Evolutionary conservation across 2,888 invertebrate genomes (phyloP).

Genomic region (Amphipyra tragopoginis): DNA sequence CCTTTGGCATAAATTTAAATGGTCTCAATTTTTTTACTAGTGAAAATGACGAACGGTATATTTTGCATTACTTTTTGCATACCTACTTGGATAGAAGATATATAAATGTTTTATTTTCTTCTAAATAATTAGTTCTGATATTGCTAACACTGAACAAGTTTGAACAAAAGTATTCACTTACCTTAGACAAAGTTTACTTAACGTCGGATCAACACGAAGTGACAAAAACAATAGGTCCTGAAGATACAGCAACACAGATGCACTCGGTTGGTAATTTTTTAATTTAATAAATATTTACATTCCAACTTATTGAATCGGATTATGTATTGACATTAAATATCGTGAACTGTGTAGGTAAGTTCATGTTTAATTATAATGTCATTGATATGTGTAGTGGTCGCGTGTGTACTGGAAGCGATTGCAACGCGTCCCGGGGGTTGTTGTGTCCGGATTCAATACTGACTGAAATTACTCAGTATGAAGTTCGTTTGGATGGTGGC

Average conservation of each 20-base stretch:
- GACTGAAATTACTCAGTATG: constrained; percentile 42
- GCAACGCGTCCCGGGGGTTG: constrained; percentile 42
- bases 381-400: constrained; percentile 21
- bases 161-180: constrained; percentile 30
- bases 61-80: too few species aligned
- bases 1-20: too few species aligned
- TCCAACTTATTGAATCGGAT: constrained; percentile 28
- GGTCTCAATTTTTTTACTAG: too few species aligned
- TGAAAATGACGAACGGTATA: too few species aligned
- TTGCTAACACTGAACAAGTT: constrained; percentile 2
- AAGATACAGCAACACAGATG: constrained; percentile 33
- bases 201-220: constrained; percentile 34
- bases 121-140: neutral
- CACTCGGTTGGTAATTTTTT: constrained; percentile 31
- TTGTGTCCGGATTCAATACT: constrained; percentile 49
- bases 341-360: constrained; percentile 16
- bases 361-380: constrained; percentile 43
- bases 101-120: too few species aligned
- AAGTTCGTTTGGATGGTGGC: constrained; percentile 47
- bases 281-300: constrained; percentile 24
- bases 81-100: too few species aligned
- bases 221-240: constrained; percentile 36
- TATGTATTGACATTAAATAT: constrained; percentile 29
- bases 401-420: constrained; percentile 39
- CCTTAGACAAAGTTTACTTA: constrained; percentile 37